These are phyloP conservation scores for Psophia crepitans DNA, from an alignment of 2,113 vertebrate genomes.

Conservation along the genomic window DNA sequence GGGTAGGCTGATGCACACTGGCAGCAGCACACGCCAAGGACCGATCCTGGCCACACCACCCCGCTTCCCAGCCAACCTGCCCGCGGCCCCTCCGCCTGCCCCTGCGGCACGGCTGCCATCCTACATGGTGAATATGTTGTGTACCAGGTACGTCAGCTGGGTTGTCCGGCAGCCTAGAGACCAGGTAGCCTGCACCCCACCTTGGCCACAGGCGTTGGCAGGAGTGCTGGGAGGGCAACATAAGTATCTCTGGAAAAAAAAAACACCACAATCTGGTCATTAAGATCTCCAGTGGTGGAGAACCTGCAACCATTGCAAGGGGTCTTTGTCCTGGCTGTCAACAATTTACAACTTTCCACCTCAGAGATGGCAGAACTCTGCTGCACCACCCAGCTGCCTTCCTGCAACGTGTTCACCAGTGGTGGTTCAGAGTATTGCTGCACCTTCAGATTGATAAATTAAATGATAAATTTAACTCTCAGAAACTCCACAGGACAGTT, in stretches of 20 bases:
- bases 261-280: neutral
- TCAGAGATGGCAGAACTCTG: neutral
- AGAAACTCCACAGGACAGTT: neutral
- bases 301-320: neutral
- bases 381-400: neutral
- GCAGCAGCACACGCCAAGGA: neutral
- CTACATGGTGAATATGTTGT: rapidly evolving
- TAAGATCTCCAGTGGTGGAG: neutral
- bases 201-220: neutral
- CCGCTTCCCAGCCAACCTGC: neutral
- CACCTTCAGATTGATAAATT: neutral
- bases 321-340: neutral
- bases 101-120: neutral
- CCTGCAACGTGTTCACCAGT: neutral
- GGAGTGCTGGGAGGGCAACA: neutral
- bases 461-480: neutral
- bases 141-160: neutral
- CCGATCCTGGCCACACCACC: neutral
- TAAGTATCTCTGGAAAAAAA: neutral
- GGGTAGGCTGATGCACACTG: no score
- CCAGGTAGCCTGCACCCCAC: neutral
- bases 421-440: neutral
- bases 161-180: neutral
- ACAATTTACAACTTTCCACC: neutral
- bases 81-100: neutral